Conservation (phyloP, 2,113 vertebrate species). For the Delphinus delphis region DNA sequence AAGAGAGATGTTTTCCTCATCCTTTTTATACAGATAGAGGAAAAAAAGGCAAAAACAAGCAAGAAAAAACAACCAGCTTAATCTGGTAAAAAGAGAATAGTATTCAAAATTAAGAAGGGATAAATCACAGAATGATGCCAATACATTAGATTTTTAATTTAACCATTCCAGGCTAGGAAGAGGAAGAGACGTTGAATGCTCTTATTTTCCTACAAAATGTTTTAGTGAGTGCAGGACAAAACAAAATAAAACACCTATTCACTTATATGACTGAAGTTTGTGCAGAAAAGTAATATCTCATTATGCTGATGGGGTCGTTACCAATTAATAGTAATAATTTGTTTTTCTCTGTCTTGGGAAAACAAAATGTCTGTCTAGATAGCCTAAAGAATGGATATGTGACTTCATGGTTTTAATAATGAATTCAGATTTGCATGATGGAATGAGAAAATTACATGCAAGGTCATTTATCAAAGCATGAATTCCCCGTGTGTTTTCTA, state of each 20-base stretch:
- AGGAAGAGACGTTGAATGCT: not conserved
- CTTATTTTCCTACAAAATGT: not conserved
- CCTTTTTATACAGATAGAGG: not conserved
- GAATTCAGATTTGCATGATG: not conserved
- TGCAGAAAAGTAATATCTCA: not conserved
- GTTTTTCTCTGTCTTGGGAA: not conserved
- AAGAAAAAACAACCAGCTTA: not conserved
- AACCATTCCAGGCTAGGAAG: not conserved
- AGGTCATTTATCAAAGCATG: not conserved
- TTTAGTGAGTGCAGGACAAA: not conserved
- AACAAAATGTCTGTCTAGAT: not conserved
- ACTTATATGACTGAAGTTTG: not conserved
- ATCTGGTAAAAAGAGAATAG: not conserved
- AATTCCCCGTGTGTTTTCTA: not conserved
- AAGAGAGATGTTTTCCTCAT: not conserved
- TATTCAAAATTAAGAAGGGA: not conserved
- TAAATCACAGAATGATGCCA: not conserved
- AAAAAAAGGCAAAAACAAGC: not conserved
- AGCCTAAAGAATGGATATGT: not conserved
- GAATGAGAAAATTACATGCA: not conserved
- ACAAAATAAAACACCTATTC: not conserved
- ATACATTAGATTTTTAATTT: not conserved
- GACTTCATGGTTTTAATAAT: constrained; percentile 15
- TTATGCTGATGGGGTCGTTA: not conserved
- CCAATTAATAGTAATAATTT: not conserved